phyloP scores from a whole-genome alignment of 2,113 vertebrate species.

The Capreolus pygargus region DNA sequence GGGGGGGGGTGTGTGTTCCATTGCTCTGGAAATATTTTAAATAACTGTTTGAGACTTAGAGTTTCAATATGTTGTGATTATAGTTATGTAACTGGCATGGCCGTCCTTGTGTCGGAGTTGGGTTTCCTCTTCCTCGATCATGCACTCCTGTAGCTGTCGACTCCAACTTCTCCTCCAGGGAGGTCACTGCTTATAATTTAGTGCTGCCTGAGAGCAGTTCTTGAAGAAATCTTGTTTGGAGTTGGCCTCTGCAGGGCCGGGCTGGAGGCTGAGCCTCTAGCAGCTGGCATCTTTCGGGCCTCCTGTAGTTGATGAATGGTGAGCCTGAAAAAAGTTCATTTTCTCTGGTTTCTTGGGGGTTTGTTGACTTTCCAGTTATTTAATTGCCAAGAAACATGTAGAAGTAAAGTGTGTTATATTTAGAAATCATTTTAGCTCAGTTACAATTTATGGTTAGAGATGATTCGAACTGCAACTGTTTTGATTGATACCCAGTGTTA shows the following conservation, averaged over 20 bases:
- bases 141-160: neutral
- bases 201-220: neutral
- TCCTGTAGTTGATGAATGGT: slow-evolving; percentile 37
- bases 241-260: slow-evolving; percentile 22
- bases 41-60: neutral
- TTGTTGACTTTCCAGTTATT: slow-evolving; percentile 46
- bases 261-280: neutral
- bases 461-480: neutral
- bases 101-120: neutral
- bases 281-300: neutral
- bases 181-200: neutral
- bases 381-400: slow-evolving; percentile 53
- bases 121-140: neutral
- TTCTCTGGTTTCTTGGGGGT: slow-evolving; percentile 46
- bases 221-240: slow-evolving; percentile 6
- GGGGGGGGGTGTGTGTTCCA: neutral
- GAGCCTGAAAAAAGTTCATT: slow-evolving; percentile 42
- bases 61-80: neutral
- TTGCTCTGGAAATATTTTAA: neutral
- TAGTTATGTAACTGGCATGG: neutral
- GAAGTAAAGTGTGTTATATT: slow-evolving; percentile 41
- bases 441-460: neutral
- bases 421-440: slow-evolving; percentile 28
- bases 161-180: slow-evolving; percentile 10
- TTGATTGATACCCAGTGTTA: neutral